Evolutionary conservation across 2,888 invertebrate species (phyloP).

Genomic region (Ptilodon capucinus): DNA sequence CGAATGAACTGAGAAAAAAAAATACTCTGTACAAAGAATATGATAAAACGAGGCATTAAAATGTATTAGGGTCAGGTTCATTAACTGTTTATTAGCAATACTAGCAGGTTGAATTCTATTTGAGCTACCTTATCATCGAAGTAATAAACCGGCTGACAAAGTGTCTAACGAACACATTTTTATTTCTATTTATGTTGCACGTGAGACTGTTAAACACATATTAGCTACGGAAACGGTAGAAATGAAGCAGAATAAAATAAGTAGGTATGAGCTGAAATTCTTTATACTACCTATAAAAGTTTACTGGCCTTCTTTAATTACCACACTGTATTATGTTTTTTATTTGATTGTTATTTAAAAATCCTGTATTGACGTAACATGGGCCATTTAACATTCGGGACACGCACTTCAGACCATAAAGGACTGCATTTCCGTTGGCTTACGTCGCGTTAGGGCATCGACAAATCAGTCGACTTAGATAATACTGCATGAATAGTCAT

Average conservation of each 20-base stretch:
- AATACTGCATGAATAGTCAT: conserved; percentile 62
- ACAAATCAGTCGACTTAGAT: conserved; percentile 61
- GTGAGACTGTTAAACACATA: not conserved
- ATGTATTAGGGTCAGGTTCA: conserved; percentile 28
- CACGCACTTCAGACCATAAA: conserved; percentile 59
- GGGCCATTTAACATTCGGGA: conserved; percentile 54
- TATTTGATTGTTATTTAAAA: conserved; percentile 22
- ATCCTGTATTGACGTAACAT: conserved; percentile 50
- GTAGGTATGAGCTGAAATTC: not conserved
- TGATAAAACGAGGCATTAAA: conserved; percentile 17
- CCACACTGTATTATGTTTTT: conserved; percentile 16
- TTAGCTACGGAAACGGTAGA: not conserved
- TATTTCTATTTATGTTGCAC: not conserved
- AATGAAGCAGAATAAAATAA: not conserved
- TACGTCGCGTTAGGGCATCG: conserved; percentile 55
- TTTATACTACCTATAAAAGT: conserved; percentile 3
- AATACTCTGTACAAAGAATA: not conserved
- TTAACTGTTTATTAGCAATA: conserved; percentile 23
- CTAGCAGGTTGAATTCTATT: conserved; percentile 13
- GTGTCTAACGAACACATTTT: not conserved
- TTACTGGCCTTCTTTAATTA: conserved; percentile 16
- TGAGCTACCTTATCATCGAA: conserved; percentile 4
- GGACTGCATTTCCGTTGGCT: conserved; percentile 67
- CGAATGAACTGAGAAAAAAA: not conserved
- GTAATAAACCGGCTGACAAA: not conserved